Evolutionary conservation across 2,888 invertebrate genomes (phyloP).

Genomic region (Cataglyphis albicans): DNA sequence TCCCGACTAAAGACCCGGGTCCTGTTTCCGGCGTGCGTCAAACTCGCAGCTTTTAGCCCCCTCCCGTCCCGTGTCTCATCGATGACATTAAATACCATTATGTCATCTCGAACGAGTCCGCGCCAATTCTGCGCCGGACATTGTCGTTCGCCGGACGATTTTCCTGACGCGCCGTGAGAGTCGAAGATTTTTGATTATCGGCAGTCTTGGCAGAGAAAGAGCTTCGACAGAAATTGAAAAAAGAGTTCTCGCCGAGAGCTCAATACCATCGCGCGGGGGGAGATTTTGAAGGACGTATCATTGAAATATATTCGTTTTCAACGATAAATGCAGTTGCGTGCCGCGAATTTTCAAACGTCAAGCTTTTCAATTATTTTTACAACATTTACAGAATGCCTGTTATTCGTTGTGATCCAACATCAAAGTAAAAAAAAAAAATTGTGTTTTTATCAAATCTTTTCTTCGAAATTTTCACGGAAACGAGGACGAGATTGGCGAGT

Average conservation of each 20-base stretch:
- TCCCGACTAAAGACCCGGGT: slow-evolving; percentile 60
- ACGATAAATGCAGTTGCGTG: not conserved
- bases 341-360: not conserved
- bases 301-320: slow-evolving; percentile 10
- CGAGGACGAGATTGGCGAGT: not conserved
- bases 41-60: slow-evolving; percentile 6
- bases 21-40: slow-evolving; percentile 68
- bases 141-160: slow-evolving; percentile 16
- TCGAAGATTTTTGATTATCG: slow-evolving; percentile 41
- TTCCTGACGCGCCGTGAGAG: slow-evolving; percentile 1
- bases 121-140: slow-evolving; percentile 31
- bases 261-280: not conserved
- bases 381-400: not conserved
- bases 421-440: not conserved
- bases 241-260: not conserved
- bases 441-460: slow-evolving; percentile 7
- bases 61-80: slow-evolving; percentile 29
- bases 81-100: slow-evolving; percentile 48
- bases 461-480: not conserved
- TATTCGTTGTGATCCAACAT: not conserved
- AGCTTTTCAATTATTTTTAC: slow-evolving; percentile 18
- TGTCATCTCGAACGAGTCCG: not conserved
- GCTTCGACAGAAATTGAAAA: slow-evolving; percentile 2
- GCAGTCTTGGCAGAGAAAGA: slow-evolving; percentile 13
- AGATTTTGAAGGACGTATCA: slow-evolving; percentile 13